Conservation (phyloP, 2,113 vertebrate species). For the Austrofundulus limnaeus region DNA sequence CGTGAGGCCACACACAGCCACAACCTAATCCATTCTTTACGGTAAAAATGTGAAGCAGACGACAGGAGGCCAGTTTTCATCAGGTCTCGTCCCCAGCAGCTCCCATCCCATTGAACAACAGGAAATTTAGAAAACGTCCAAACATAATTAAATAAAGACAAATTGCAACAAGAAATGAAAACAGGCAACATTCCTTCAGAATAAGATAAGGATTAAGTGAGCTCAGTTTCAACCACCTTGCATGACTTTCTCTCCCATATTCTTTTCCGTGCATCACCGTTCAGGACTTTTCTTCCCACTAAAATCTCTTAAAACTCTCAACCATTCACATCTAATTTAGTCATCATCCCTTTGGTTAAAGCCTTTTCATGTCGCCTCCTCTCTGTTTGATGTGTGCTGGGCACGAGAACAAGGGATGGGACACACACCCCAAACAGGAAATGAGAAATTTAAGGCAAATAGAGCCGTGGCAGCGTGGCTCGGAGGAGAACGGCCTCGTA, state of each 20-base stretch:
- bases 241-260: slow-evolving; percentile 1
- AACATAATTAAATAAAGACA: slow-evolving; percentile 65
- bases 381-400: slow-evolving; percentile 75
- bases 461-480: slow-evolving; percentile 52
- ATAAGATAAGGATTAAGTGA: slow-evolving; percentile 32
- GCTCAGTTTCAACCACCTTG: slow-evolving; percentile 25
- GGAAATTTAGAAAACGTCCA: slow-evolving; percentile 60
- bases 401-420: slow-evolving; percentile 73
- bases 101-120: slow-evolving; percentile 46
- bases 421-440: slow-evolving; percentile 82
- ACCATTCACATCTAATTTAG: slow-evolving; percentile 22
- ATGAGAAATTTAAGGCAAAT: slow-evolving; percentile 77
- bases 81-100: slow-evolving; percentile 25
- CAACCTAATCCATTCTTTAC: slow-evolving; percentile 16
- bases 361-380: slow-evolving; percentile 20
- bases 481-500: slow-evolving; percentile 24
- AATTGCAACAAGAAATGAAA: slow-evolving; percentile 59
- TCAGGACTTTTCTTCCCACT: slow-evolving; percentile 22
- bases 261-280: slow-evolving; percentile 20
- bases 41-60: slow-evolving; percentile 42
- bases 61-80: slow-evolving; percentile 10
- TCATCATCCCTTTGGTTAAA: slow-evolving; percentile 4
- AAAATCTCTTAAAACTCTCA: slow-evolving; percentile 13
- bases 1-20: slow-evolving; percentile 44
- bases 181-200: slow-evolving; percentile 43